phyloP scores from a whole-genome alignment of 2,888 invertebrate genomes.

The Heliconius sara region DNA sequence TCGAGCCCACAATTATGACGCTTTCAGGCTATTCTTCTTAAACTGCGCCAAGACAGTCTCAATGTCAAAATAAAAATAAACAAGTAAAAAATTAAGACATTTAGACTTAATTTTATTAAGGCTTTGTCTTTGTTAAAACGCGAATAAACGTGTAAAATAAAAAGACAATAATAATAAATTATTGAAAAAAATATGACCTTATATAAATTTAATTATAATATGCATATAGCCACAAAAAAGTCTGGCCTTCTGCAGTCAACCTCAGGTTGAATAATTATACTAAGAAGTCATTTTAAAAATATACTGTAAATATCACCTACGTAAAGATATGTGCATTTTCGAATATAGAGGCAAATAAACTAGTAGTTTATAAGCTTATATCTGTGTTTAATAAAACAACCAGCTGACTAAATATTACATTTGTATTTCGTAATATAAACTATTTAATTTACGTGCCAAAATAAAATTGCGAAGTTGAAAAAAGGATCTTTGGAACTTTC shows the following conservation, averaged over 20 bases:
- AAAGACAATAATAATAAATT: background rate
- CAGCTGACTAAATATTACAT: too few relatives aligned
- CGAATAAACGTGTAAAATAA: background rate
- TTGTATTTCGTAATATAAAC: too few relatives aligned
- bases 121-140: too few relatives aligned
- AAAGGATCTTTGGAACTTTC: too few relatives aligned
- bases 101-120: too few relatives aligned
- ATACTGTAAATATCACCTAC: background rate
- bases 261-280: slow-evolving; percentile 11
- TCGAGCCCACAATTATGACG: background rate
- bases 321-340: background rate
- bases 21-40: background rate
- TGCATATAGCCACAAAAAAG: slow-evolving; percentile 6
- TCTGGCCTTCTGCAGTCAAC: background rate
- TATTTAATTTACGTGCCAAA: too few relatives aligned
- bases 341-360: background rate
- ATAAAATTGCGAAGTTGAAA: too few relatives aligned
- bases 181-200: background rate
- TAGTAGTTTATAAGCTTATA: background rate
- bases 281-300: slow-evolving; percentile 6
- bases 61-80: too few relatives aligned
- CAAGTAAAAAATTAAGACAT: too few relatives aligned
- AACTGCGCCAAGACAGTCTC: background rate
- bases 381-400: background rate
- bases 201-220: slow-evolving; percentile 3